phyloP scores from a whole-genome alignment of 2,888 invertebrate species.

The Gymnoscelis rufifasciata region DNA sequence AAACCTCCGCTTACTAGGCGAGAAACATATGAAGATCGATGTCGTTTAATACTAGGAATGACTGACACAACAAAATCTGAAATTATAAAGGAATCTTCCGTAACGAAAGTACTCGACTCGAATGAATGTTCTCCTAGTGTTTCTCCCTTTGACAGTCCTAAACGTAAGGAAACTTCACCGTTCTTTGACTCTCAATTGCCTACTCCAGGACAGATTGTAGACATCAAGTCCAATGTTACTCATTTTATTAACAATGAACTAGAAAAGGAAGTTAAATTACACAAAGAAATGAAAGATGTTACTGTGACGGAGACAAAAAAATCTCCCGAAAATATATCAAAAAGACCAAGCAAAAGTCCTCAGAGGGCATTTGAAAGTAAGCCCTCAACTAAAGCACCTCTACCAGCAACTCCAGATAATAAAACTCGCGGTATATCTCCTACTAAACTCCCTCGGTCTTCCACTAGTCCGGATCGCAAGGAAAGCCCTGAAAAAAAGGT shows the following conservation, averaged over 20 bases:
- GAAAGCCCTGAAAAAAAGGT: slow-evolving; percentile 13
- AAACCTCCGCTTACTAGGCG: slow-evolving; percentile 81
- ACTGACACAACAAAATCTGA: slow-evolving; percentile 52
- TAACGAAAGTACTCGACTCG: slow-evolving; percentile 34
- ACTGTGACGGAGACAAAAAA: slow-evolving; percentile 10
- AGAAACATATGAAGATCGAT: slow-evolving; percentile 86
- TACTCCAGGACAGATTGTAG: slow-evolving; percentile 27
- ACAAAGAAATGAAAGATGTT: slow-evolving; percentile 8
- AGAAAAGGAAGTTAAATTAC: slow-evolving; percentile 34
- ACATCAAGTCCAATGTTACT: slow-evolving; percentile 33
- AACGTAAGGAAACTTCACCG: slow-evolving; percentile 37
- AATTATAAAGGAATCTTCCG: slow-evolving; percentile 33
- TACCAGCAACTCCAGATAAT: background rate
- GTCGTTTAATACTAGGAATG: slow-evolving; percentile 84
- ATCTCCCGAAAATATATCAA: slow-evolving; percentile 13
- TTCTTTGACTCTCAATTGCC: slow-evolving; percentile 26
- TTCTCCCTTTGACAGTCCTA: slow-evolving; percentile 52
- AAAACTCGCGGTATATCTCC: slow-evolving; percentile 5
- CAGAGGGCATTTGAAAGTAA: slow-evolving; percentile 20
- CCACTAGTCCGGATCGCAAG: slow-evolving; percentile 23
- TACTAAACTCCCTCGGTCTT: slow-evolving; percentile 16
- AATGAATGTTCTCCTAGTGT: slow-evolving; percentile 46
- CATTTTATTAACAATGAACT: slow-evolving; percentile 46
- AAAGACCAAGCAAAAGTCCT: slow-evolving; percentile 25
- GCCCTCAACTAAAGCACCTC: background rate